phyloP scores from a whole-genome alignment of 2,113 vertebrate species.

The Sorex fumeus region DNA sequence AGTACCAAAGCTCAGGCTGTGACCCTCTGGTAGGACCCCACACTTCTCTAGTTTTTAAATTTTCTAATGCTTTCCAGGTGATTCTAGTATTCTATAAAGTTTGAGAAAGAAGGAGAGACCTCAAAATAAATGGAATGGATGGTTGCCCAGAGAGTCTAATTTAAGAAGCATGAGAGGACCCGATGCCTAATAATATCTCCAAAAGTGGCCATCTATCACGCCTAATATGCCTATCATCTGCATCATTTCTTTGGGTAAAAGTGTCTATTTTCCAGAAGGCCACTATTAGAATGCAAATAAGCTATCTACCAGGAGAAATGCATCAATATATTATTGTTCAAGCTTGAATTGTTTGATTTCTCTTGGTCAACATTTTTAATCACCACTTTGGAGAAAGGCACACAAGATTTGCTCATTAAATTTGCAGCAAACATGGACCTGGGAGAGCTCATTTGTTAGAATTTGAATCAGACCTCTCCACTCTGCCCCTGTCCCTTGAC shows the following conservation, averaged over 20 bases:
- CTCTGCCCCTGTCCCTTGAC: not conserved
- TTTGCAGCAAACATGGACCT: conserved; percentile 31
- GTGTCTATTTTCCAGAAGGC: conserved; percentile 22
- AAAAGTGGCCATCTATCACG: not conserved
- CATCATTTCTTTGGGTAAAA: conserved; percentile 32
- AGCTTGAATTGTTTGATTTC: conserved; percentile 41
- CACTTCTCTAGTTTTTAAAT: not conserved
- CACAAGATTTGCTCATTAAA: conserved; percentile 39
- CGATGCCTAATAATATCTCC: conserved; percentile 4
- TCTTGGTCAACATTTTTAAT: conserved; percentile 71
- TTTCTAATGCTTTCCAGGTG: not conserved
- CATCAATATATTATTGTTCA: conserved; percentile 30
- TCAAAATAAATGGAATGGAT: conserved; percentile 37
- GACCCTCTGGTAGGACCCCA: accelerated
- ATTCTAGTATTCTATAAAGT: not conserved
- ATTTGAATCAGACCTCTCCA: conserved; percentile 32
- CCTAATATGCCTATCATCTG: not conserved
- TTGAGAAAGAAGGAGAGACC: conserved; percentile 5
- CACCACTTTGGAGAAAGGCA: conserved; percentile 52
- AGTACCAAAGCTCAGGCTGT: not conserved
- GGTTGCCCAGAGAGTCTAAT: not conserved
- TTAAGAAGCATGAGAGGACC: not conserved
- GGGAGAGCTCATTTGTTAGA: conserved; percentile 40
- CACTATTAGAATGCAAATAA: conserved; percentile 57
- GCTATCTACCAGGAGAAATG: conserved; percentile 31